Conservation (phyloP, 2,113 vertebrate genomes). For the Podilymbus podiceps region DNA sequence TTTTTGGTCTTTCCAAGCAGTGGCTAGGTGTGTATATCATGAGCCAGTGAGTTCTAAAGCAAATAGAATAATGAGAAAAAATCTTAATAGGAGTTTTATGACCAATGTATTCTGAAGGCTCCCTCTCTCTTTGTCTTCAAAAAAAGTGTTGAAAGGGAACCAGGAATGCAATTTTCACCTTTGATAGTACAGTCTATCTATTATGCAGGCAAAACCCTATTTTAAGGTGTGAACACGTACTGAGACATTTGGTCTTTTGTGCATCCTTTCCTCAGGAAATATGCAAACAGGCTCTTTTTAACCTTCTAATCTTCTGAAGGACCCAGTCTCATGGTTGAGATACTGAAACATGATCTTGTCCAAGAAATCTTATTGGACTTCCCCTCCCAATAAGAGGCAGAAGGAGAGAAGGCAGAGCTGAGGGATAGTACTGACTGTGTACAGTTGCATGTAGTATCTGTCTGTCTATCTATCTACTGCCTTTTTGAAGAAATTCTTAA, state of each 20-base stretch:
- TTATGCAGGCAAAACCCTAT: background rate
- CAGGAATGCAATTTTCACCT: background rate
- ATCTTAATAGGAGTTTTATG: background rate
- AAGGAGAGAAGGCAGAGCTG: background rate
- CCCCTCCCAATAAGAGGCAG: background rate
- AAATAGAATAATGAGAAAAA: background rate
- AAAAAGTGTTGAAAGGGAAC: background rate
- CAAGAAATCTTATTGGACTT: background rate
- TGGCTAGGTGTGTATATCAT: background rate
- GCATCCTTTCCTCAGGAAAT: background rate
- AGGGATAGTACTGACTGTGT: background rate
- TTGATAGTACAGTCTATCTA: background rate
- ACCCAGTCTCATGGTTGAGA: background rate
- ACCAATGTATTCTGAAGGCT: background rate
- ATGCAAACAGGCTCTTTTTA: background rate
- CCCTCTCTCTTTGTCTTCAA: background rate
- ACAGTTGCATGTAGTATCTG: background rate
- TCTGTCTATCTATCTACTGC: too few species aligned
- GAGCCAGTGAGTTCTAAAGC: background rate
- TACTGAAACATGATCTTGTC: rapidly evolving
- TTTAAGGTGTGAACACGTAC: background rate
- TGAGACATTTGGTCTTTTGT: background rate
- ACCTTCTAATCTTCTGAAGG: background rate
- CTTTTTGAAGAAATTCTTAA: background rate
- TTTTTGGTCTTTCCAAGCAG: background rate